Percentiles rank a stretch among this genome's conserved stretches.
These are phyloP conservation scores for Strongylocentrotus purpuratus DNA, from an alignment of 35 echinoderm and acorn worm species.

Conservation along the genomic window DNA sequence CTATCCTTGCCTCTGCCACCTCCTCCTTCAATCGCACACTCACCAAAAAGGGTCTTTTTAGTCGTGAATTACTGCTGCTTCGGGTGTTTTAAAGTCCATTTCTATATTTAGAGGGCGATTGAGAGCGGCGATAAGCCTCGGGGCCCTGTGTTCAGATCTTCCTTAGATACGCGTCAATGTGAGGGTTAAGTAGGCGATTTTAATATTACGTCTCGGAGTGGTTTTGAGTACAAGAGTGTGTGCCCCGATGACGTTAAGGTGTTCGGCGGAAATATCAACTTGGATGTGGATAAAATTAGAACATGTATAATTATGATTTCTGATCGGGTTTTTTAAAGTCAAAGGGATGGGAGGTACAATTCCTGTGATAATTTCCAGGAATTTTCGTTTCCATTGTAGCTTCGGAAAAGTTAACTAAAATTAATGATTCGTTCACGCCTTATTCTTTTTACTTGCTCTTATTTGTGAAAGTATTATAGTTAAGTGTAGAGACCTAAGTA, in stretches of 20 bases:
- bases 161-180: not conserved
- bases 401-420: too few species aligned
- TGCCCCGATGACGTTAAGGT: not conserved
- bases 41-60: not conserved
- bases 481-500: too few species aligned
- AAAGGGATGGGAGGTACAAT: too few species aligned
- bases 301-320: too few species aligned
- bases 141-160: not conserved
- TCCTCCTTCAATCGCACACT: not conserved
- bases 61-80: not conserved
- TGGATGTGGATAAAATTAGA: not conserved
- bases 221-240: not conserved
- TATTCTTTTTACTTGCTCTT: too few species aligned
- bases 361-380: too few species aligned
- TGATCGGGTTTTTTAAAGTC: too few species aligned
- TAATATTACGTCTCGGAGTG: not conserved
- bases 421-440: too few species aligned
- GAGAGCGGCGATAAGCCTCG: not conserved
- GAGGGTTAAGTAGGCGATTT: constrained; percentile 2
- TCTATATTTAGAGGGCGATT: not conserved
- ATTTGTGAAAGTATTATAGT: too few species aligned
- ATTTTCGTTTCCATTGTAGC: too few species aligned
- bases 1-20: not conserved
- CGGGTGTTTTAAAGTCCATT: constrained; percentile 1
- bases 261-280: not conserved